Evolutionary conservation across 2,888 invertebrate species (phyloP).

Genomic region (Rugalucina vietnamica): DNA sequence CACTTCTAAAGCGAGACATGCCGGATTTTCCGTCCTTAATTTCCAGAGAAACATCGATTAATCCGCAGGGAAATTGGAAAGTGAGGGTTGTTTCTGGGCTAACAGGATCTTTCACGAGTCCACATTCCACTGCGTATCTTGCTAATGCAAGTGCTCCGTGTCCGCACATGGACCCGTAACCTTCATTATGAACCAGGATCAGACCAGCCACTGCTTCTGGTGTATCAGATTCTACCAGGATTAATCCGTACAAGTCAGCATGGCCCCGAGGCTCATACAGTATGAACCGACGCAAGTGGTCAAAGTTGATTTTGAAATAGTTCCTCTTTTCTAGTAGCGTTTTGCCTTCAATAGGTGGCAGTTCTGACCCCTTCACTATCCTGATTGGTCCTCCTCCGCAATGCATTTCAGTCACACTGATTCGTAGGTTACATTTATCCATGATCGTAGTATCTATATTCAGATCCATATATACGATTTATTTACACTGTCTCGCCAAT

Average conservation of each 20-base stretch:
- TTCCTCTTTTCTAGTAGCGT: slow-evolving; percentile 80
- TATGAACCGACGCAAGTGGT: slow-evolving; percentile 76
- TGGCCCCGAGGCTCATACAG: slow-evolving; percentile 84
- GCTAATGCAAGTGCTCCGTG: slow-evolving; percentile 11
- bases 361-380: slow-evolving; percentile 79
- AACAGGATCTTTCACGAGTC: neutral
- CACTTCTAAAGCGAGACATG: neutral
- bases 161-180: slow-evolving; percentile 21
- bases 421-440: neutral
- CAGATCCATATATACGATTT: too few species aligned
- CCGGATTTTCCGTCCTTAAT: neutral
- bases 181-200: slow-evolving; percentile 15
- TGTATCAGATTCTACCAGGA: slow-evolving; percentile 77
- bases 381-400: slow-evolving; percentile 83
- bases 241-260: slow-evolving; percentile 83
- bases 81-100: slow-evolving; percentile 5
- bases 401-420: slow-evolving; percentile 81
- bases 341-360: slow-evolving; percentile 73
- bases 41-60: neutral
- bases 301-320: slow-evolving; percentile 70
- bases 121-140: neutral
- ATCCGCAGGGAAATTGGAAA: slow-evolving; percentile 6
- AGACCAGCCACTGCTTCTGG: slow-evolving; percentile 77
- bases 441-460: neutral
- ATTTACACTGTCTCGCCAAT: too few species aligned